Percentiles rank a stretch among this genome's conserved stretches.
Conservation (phyloP, 2,888 invertebrate genomes). For the Nebria salina region DNA sequence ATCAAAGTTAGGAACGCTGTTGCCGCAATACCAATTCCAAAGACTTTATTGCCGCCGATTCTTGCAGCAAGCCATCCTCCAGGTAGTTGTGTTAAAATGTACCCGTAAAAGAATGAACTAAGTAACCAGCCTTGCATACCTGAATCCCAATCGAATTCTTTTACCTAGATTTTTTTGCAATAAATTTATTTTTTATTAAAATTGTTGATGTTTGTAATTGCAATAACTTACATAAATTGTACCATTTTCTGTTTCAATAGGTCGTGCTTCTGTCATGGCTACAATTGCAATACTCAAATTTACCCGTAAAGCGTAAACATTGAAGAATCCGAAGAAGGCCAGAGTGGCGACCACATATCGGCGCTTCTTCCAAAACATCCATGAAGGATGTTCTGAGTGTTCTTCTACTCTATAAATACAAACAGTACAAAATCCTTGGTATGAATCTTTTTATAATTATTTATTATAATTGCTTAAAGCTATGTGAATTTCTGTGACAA, state of each 20-base stretch:
- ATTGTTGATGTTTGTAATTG: background rate
- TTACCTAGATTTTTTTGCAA: background rate
- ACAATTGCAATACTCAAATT: conserved; percentile 94
- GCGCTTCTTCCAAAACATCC: conserved; percentile 79
- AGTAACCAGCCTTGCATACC: conserved; percentile 80
- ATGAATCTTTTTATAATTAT: background rate
- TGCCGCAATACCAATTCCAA: conserved; percentile 79
- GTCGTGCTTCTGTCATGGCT: conserved; percentile 84
- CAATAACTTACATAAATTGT: conserved; percentile 66
- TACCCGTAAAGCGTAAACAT: conserved; percentile 81
- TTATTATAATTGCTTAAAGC: background rate
- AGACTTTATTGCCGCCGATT: conserved; percentile 86
- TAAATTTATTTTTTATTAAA: background rate
- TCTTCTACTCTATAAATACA: conserved; percentile 33
- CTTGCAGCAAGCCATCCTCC: conserved; percentile 86
- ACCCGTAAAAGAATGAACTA: conserved; percentile 91
- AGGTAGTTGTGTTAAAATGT: conserved; percentile 82
- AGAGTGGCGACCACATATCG: conserved; percentile 79
- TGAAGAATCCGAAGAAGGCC: conserved; percentile 84
- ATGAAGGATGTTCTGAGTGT: conserved; percentile 54
- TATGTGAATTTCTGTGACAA: background rate
- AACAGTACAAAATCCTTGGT: background rate
- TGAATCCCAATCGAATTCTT: conserved; percentile 84
- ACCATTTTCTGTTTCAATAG: conserved; percentile 71
- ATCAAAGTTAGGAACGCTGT: conserved; percentile 83